Percentiles rank a stretch among this genome's conserved stretches.
Conservation (phyloP, 64 coral and sea anemone species). For the Montipora sp. region DNA sequence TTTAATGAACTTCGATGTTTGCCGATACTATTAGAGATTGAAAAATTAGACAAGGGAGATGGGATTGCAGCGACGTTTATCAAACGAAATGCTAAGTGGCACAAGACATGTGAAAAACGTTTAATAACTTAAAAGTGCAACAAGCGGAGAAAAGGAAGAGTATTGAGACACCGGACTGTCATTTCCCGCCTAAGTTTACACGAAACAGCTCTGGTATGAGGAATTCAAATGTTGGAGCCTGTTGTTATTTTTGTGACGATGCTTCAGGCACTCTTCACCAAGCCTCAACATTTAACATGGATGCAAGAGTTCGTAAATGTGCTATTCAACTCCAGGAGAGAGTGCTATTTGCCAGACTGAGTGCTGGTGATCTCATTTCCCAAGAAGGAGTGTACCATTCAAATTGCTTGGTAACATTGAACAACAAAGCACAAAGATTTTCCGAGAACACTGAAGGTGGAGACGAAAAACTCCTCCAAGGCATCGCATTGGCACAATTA, state of each 20-base stretch:
- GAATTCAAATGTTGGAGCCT: not conserved
- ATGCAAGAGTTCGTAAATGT: slow-evolving; percentile 39
- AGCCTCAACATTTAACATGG: slow-evolving; percentile 61
- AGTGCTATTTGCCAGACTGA: slow-evolving; percentile 52
- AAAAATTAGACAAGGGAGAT: slow-evolving; percentile 48
- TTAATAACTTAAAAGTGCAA: slow-evolving; percentile 68
- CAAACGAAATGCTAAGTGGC: slow-evolving; percentile 44
- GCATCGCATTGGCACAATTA: slow-evolving; percentile 55
- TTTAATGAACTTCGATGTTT: slow-evolving; percentile 26
- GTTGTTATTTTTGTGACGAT: slow-evolving; percentile 54
- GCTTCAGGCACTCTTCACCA: slow-evolving; percentile 41
- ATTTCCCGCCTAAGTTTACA: slow-evolving; percentile 17
- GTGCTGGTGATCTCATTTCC: slow-evolving; percentile 63
- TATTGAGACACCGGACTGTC: not conserved
- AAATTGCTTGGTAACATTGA: slow-evolving; percentile 53
- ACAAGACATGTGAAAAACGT: slow-evolving; percentile 62
- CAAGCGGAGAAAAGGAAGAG: slow-evolving; percentile 1
- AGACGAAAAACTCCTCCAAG: slow-evolving; percentile 36
- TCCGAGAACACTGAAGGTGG: not conserved
- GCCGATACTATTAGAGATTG: slow-evolving; percentile 38
- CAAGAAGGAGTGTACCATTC: slow-evolving; percentile 65
- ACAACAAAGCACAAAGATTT: slow-evolving; percentile 31
- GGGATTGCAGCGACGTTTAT: slow-evolving; percentile 52
- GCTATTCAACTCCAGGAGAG: slow-evolving; percentile 34
- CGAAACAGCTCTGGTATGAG: slow-evolving; percentile 5